These are phyloP conservation scores for Drosophila pachea DNA, from an alignment of 1,140 invertebrate species.

Conservation along the genomic window DNA sequence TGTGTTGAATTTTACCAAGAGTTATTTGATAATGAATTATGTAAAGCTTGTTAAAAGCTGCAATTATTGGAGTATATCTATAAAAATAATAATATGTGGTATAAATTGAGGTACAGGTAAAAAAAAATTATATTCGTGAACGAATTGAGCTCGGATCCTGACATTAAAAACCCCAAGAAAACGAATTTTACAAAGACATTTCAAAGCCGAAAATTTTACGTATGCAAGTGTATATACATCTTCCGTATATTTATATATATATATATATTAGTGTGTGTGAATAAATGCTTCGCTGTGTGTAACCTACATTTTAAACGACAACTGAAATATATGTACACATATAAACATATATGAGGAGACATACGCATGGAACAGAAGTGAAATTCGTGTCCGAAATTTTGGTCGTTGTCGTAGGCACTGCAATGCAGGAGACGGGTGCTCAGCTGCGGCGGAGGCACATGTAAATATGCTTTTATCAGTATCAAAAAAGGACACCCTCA, in stretches of 20 bases:
- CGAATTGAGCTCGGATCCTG: not conserved
- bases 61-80: not conserved
- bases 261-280: conserved; percentile 19
- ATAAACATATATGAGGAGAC: conserved; percentile 18
- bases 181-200: conserved; percentile 41
- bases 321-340: conserved; percentile 31
- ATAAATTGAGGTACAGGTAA: too few relatives aligned
- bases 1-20: conserved; percentile 15
- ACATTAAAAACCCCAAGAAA: conserved; percentile 19
- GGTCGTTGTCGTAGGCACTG: conserved; percentile 36
- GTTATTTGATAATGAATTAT: conserved; percentile 4
- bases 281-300: conserved; percentile 56
- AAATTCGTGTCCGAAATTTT: conserved; percentile 64
- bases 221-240: conserved; percentile 32
- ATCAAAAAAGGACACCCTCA: conserved; percentile 50
- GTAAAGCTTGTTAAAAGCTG: conserved; percentile 1
- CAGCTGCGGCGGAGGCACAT: conserved; percentile 34
- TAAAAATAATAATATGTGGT: not conserved
- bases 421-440: conserved; percentile 9
- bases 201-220: conserved; percentile 28
- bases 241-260: conserved; percentile 18
- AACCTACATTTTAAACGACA: conserved; percentile 73
- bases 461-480: conserved; percentile 72
- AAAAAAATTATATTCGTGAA: too few relatives aligned
- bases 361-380: conserved; percentile 43